Conservation (phyloP, 2,113 vertebrate species). For the Mormyrus lacerda region DNA sequence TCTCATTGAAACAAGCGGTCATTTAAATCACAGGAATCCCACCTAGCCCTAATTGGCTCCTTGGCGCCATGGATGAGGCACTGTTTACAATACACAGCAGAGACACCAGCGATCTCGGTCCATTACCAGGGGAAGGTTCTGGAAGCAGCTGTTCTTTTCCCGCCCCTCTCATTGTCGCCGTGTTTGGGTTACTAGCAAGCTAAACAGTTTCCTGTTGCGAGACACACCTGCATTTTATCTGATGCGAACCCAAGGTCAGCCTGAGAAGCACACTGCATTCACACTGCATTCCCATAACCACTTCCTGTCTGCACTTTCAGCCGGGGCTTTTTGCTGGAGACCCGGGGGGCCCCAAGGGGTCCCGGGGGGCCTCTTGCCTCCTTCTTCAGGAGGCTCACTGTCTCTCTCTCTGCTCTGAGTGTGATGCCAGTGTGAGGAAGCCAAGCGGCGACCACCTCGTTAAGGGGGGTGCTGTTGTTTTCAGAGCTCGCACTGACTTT, state of each 20-base stretch:
- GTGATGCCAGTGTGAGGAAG: constrained; percentile 43
- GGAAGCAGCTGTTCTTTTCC: constrained; percentile 23
- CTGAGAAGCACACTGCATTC: constrained; percentile 55
- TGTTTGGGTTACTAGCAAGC: constrained; percentile 58
- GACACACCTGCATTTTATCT: constrained; percentile 72
- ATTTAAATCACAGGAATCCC: not conserved
- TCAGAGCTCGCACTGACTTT: constrained; percentile 41
- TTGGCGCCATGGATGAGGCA: not conserved
- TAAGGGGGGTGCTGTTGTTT: constrained; percentile 63
- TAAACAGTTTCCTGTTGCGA: constrained; percentile 64
- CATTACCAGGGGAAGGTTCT: not conserved
- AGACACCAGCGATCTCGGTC: not conserved
- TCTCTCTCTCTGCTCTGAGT: constrained; percentile 28
- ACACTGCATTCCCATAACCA: constrained; percentile 47
- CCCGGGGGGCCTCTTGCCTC: not conserved
- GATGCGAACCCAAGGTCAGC: constrained; percentile 47
- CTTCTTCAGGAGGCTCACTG: not conserved
- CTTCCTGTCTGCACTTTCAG: constrained; percentile 42
- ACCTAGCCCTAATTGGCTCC: not conserved
- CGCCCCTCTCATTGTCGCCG: constrained; percentile 19
- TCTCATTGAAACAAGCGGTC: not conserved
- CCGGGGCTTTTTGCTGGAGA: not conserved
- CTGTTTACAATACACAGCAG: not conserved
- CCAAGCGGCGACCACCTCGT: constrained; percentile 29
- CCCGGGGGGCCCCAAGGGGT: no score